These are phyloP conservation scores for Odontesthes bonariensis DNA, from an alignment of 2,113 vertebrate species.

Conservation along the genomic window DNA sequence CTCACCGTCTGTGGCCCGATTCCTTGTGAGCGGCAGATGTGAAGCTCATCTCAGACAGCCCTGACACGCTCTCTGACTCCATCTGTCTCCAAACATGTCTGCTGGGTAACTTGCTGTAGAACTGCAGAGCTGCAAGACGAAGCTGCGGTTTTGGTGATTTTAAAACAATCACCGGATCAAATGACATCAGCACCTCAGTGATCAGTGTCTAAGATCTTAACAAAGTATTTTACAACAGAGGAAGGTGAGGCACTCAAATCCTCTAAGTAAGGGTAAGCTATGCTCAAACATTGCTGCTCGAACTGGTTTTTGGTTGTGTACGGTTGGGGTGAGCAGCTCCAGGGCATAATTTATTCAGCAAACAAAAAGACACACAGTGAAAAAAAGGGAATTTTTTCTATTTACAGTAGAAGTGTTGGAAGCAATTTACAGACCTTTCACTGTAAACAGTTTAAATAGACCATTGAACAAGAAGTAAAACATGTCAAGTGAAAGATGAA, in stretches of 20 bases:
- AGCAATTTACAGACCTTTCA: not conserved
- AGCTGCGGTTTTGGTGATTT: conserved; percentile 32
- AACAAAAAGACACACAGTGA: not conserved
- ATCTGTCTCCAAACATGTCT: conserved; percentile 72
- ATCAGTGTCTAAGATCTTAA: conserved; percentile 5
- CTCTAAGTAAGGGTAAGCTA: conserved; percentile 15
- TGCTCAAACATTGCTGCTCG: not conserved
- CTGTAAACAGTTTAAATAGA: not conserved
- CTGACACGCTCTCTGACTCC: conserved; percentile 72
- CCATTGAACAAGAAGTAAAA: conserved; percentile 4
- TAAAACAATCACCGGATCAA: conserved; percentile 52
- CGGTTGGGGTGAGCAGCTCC: not conserved
- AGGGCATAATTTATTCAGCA: not conserved
- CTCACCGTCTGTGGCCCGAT: conserved; percentile 65
- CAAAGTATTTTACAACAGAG: not conserved
- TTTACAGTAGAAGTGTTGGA: not conserved
- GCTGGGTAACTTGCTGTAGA: conserved; percentile 47
- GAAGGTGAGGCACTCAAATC: not conserved
- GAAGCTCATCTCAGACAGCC: conserved; percentile 70
- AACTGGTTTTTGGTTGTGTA: conserved; percentile 1
- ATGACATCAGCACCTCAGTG: conserved; percentile 18
- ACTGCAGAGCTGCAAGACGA: conserved; percentile 11
- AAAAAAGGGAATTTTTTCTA: not conserved
- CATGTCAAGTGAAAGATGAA: not conserved
- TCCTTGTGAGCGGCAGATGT: conserved; percentile 75